These are phyloP conservation scores for Callithrix jacchus DNA, from an alignment of 2,113 vertebrate species.

Conservation along the genomic window DNA sequence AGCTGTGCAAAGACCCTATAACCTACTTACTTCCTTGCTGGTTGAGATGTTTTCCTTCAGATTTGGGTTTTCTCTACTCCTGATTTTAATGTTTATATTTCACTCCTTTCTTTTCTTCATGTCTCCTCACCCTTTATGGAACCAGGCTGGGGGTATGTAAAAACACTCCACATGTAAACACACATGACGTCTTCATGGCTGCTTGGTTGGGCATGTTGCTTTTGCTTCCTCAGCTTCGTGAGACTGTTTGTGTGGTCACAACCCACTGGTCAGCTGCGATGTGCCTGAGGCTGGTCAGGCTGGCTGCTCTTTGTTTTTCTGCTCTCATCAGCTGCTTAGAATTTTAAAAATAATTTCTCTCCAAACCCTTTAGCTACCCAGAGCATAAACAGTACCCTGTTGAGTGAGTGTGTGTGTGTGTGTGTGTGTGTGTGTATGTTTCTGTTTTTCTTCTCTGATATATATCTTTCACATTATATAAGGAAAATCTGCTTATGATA, in stretches of 20 bases:
- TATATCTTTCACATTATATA: not conserved
- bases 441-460: not conserved
- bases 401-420: too few relatives aligned
- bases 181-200: not conserved
- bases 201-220: not conserved
- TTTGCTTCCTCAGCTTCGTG: not conserved
- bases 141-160: conserved; percentile 49
- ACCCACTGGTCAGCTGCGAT: not conserved
- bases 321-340: conserved; percentile 36
- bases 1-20: not conserved
- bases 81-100: conserved; percentile 14
- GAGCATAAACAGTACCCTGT: not conserved
- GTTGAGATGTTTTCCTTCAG: not conserved
- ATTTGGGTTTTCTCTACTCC: not conserved
- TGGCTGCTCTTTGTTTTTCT: conserved; percentile 19
- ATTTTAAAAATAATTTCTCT: conserved; percentile 57
- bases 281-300: not conserved
- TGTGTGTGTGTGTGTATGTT: too few relatives aligned
- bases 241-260: not conserved
- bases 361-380: not conserved
- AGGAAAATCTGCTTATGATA: not conserved
- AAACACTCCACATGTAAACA: not conserved
- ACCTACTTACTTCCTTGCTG: not conserved
- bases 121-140: conserved; percentile 39
- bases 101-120: not conserved